These are phyloP conservation scores for Nothobranchius kuhntae DNA, from an alignment of 2,113 vertebrate species.

Conservation along the genomic window DNA sequence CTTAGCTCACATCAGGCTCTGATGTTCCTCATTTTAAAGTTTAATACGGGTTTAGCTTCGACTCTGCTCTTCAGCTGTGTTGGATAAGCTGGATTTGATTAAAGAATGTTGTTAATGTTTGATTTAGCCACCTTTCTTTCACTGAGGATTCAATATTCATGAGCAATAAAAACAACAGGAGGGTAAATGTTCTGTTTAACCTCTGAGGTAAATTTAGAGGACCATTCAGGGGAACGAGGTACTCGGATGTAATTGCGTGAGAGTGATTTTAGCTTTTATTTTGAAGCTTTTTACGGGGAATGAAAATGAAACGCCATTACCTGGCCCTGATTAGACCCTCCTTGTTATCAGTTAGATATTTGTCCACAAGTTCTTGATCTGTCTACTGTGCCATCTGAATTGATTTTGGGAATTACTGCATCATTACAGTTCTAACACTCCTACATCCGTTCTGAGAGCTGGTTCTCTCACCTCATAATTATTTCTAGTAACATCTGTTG, in stretches of 20 bases:
- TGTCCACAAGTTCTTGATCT: constrained; percentile 58
- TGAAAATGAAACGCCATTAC: constrained; percentile 60
- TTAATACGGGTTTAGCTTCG: no score
- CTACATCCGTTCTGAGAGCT: constrained; percentile 15
- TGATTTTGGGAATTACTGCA: constrained; percentile 43
- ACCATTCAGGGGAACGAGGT: constrained; percentile 48
- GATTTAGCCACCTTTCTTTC: constrained; percentile 26
- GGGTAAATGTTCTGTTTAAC: constrained; percentile 65
- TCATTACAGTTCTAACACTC: constrained; percentile 21
- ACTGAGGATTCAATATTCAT: constrained; percentile 52
- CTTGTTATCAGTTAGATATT: constrained; percentile 60
- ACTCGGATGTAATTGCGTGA: constrained; percentile 60
- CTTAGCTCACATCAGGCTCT: neutral
- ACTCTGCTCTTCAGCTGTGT: neutral
- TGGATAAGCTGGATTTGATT: constrained; percentile 7
- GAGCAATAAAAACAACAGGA: constrained; percentile 49
- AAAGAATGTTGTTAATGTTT: constrained; percentile 36
- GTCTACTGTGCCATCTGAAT: constrained; percentile 37
- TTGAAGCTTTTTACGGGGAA: constrained; percentile 53
- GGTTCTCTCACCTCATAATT: constrained; percentile 10
- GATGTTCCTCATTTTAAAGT: no score
- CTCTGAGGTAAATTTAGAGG: constrained; percentile 56
- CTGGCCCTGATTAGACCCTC: constrained; percentile 57
- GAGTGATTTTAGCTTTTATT: constrained; percentile 72
- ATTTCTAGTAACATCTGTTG: constrained; percentile 5